These are phyloP conservation scores for Drosophila mettleri DNA, from an alignment of 2,888 invertebrate genomes.

Conservation along the genomic window DNA sequence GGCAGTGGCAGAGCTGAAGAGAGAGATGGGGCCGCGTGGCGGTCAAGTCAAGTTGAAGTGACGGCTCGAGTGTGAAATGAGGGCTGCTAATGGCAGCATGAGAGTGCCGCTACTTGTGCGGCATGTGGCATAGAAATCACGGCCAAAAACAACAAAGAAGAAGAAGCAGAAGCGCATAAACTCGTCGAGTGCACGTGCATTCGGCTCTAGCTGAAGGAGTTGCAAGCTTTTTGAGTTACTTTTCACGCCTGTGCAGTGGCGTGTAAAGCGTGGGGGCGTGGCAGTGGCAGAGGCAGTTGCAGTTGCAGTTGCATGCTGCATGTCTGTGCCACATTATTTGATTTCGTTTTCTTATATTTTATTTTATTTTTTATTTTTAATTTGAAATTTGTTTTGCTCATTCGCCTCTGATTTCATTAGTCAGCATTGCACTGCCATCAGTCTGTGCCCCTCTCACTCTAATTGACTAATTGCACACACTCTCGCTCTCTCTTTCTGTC, in stretches of 20 bases:
- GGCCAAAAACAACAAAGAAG: slow-evolving; percentile 46
- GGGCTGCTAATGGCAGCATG: slow-evolving; percentile 76
- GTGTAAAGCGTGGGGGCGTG: slow-evolving; percentile 23
- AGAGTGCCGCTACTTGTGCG: slow-evolving; percentile 41
- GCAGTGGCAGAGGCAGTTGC: slow-evolving; percentile 1
- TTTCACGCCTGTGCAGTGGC: slow-evolving; percentile 63
- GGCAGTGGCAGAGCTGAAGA: not conserved
- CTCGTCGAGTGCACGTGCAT: slow-evolving; percentile 50
- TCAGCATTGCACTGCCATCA: slow-evolving; percentile 24
- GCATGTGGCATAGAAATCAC: slow-evolving; percentile 56
- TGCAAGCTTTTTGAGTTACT: slow-evolving; percentile 34
- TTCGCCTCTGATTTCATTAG: slow-evolving; percentile 57
- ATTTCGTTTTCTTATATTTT: slow-evolving; percentile 45
- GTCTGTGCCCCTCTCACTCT: not conserved
- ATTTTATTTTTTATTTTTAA: not conserved
- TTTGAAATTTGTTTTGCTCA: slow-evolving; percentile 9
- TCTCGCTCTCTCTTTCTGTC: not conserved
- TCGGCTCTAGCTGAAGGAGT: slow-evolving; percentile 8
- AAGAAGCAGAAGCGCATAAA: not conserved
- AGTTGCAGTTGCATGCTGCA: slow-evolving; percentile 10
- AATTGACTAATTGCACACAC: slow-evolving; percentile 34
- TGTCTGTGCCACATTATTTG: slow-evolving; percentile 27
- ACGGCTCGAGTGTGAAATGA: slow-evolving; percentile 67
- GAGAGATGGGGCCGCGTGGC: not conserved
- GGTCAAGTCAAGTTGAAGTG: slow-evolving; percentile 76